Evolutionary conservation across 2,113 vertebrate species (phyloP), one percentile per base, ranked within the genome.

Genomic region (Cyphomyrus plagiostoma): DNA sequence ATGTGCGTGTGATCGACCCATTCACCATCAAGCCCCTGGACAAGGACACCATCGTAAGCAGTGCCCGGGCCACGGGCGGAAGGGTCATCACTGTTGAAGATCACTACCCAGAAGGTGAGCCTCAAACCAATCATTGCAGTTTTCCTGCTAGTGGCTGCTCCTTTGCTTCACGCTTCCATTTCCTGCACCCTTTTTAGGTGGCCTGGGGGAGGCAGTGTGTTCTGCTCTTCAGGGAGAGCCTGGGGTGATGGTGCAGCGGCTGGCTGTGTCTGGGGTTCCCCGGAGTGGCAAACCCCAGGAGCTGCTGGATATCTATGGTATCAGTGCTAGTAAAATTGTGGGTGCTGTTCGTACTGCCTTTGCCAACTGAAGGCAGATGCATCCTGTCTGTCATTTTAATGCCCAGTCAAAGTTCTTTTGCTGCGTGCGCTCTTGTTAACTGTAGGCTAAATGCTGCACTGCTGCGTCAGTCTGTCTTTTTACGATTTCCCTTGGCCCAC

Each of bases 1-100:
- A 94, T 86, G 93, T 98, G 56, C 93, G 96, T 70, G 94, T 98
- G 82, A 96, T 97, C 35, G 97, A 98, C 91, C 97, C 95, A 0
- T 98, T 98, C 93, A 98, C 97, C 62, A 96, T 98, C 92, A 98
- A 98, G 90, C 97, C 97, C 2, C 92, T 97, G 94, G 97, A 98
- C 93, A 95, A 95, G 0, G 50, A 91, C 17, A 97, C 97, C 86
- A 97, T 98, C 89, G 88, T 97, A 89, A 74, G 92, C 52, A 96
- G 91, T 91, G 97, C 96, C 26, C 94, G 92, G 93, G 96, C 94
- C 83, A 98, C 97, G 7, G 93, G 95, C 0, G 96, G 96, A 13
- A 93, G 87, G n/a, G 93, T 97, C 86, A 96, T 98, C 93, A 98
- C 97, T 0, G 97, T 98, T 35, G 97, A 98, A 91, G 97, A 98